Base-by-base conservation (phyloP, 2,888 invertebrate genomes). In the Chironomus tentans region DNA sequence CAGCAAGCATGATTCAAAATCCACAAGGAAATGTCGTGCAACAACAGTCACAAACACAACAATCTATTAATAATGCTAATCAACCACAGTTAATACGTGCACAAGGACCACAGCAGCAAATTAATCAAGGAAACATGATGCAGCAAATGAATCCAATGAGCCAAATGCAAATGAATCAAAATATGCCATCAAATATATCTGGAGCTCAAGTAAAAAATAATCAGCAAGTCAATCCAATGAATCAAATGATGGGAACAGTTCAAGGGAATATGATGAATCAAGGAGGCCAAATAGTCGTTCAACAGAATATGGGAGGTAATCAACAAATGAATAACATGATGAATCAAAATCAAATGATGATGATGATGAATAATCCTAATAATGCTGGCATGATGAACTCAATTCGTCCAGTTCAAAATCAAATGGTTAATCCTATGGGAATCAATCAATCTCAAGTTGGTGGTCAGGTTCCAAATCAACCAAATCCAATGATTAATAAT, bases 331-430 rank as follows among this genome's bases (percentile, higher is more conserved):
- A 15, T 56, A 15, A 15, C 7, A 56, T 38, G 70, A 47, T 71
- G 75, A 78, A 69, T 50, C 82, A 81, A 0, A 82, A 81, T 77
- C 85, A 86, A 81, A 86, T 87, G 82, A 85, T 86, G 79, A 85
- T 85, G 78, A 82, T 83, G 76, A 80, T 82, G 70, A 82, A 82
- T 68, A 79, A 81, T 47, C 80, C 81, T 76, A 83, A 83, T 46
- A 86, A 85, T 78, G 82, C 85, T 3, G 83, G 82, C 28, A 77
- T 70, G 70, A 76, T 76, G 78, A 76, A 15, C 47, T 68, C 77
- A 18, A 76, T 82, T 3, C 81, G 80, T 47, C 56, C 56, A 56
- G 18, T 56, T 15, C 56, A 56, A 15, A 56, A 56, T 18, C 56
- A 15, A 15, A 56, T 56, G 56, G 56, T 56, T 15, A 56, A 56